A percentile compares a stretch with the other conserved stretches of the same genome.
These are phyloP conservation scores for Diadegma fenestrale DNA, from an alignment of 2,888 invertebrate genomes.

Conservation along the genomic window DNA sequence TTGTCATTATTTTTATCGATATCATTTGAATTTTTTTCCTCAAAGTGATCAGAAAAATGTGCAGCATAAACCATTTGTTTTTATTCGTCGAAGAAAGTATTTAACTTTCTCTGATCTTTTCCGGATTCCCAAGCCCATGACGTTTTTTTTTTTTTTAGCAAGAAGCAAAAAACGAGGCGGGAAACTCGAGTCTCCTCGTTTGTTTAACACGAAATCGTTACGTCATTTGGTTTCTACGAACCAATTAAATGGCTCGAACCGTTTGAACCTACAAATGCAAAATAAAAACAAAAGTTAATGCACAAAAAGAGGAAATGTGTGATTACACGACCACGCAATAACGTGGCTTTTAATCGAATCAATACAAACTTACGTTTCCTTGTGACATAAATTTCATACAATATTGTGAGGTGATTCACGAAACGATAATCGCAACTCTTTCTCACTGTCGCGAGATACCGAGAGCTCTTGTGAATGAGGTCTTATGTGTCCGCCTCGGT, in stretches of 20 bases:
- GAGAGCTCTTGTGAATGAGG: conserved; percentile 72
- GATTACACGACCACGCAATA: not conserved
- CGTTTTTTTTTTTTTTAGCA: not conserved
- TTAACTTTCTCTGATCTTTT: not conserved
- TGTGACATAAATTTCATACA: conserved; percentile 26
- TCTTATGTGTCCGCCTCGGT: conserved; percentile 60
- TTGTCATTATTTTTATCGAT: not conserved
- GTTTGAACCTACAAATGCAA: not conserved
- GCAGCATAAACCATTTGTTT: not conserved
- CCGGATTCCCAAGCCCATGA: not conserved
- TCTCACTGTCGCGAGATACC: conserved; percentile 72
- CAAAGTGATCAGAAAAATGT: not conserved
- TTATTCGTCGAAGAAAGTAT: not conserved
- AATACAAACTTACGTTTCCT: conserved; percentile 20
- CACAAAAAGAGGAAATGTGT: conserved; percentile 6
- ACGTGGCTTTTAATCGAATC: not conserved
- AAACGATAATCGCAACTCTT: conserved; percentile 68
- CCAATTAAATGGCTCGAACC: not conserved
- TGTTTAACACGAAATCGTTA: not conserved
- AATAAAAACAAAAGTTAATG: not conserved
- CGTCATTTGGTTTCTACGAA: not conserved
- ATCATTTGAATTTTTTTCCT: not conserved
- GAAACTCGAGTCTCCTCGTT: not conserved
- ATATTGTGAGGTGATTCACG: conserved; percentile 38
- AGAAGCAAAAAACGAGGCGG: not conserved